Evolutionary conservation across 2,797 vertebrate species (phyloP), one percentile per base, ranked within the genome.

Genomic region (Phaenicophaeus curvirostris): DNA sequence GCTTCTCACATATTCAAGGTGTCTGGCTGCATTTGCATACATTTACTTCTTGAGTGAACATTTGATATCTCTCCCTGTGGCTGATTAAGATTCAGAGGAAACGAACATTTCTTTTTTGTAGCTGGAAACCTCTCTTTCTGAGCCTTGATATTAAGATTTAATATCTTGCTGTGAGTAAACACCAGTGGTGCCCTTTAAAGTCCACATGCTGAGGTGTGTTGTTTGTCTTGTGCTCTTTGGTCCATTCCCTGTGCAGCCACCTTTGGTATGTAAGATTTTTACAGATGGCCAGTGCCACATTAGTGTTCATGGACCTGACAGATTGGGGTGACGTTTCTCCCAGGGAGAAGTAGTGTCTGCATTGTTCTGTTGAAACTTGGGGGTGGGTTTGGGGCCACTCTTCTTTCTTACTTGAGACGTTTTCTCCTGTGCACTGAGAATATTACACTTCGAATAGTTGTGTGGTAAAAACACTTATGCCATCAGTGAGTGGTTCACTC

Each of bases 1-100:
- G 5, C 85, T 94, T 83, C 46, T 89, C 0, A 0, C 72, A 74
- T 68, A 87, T 77, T 95, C 90, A 85, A 62, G 54, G 78, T 91
- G 68, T 85, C 81, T 96, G 82, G 54, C 72, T 95, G 65, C 61
- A 85, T 95, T 96, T 94, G 81, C 90, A 95, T 96, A 55, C 89
- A 53, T 92, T 93, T 85, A 66, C 62, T 90, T 96, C 61, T 92
- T 83, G 61, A 67, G 85, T 80, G 92, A 89, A 39, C 90, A 79
- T 72, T 91, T 85, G 57, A 8, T 87, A 33, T 85, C 20, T 95
- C 15, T 80, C 61, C 17, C 72, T 83, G 33, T 74, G 84, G 11
- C 54, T 90, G 78, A 79, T 95, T 80, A 87, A 91, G 72, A 54
- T 87, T 35, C 13, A 77, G 61, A 92, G 37, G 50, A 90, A 83